Evolutionary conservation across 2,888 invertebrate species (phyloP), one percentile per base, ranked within the genome.

Genomic region (Orthosia cruda): DNA sequence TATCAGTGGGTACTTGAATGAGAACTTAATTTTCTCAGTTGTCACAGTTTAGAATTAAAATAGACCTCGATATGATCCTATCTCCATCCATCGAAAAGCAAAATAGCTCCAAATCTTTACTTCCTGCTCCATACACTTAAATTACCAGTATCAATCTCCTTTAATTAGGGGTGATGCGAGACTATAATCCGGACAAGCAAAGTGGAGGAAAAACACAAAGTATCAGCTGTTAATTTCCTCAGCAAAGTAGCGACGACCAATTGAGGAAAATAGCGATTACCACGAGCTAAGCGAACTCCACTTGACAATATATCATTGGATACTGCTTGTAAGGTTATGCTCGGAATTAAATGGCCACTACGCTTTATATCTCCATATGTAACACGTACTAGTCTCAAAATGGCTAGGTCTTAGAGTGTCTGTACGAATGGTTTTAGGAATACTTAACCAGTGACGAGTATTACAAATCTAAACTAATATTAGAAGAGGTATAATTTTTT

Each of bases 191-290:
- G 5, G 20, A 40, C 47, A 52, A 7, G 15, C 20, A 70, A 73
- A 71, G 18, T 58, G 45, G 18, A 32, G 23, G 26, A 57, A 69
- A 71, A 59, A 71, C 59, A 64, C 69, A 72, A 81, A 68, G 65
- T 67, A 80, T 67, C 69, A 73, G 58, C 40, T 63, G 74, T 69
- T 84, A 59, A 83, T 83, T 79, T 66, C 54, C 58, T 59, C 58
- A 20, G 50, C 50, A n/a, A n/a, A 72, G 57, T 69, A 59, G 26
- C 40, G 26, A 67, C 16, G 40, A 67, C 20, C 66, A 52, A 70
- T 84, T 73, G 69, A 84, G 84, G 73, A 84, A 84, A 84, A 72
- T 69, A 68, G 65, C 68, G 66, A 69, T 72, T 69, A 69, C 62
- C n/a, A 49, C n/a, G 61, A 61, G 54, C 59, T 71, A 62, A 65